Percentiles rank a stretch among this genome's conserved stretches.
phyloP scores from a whole-genome alignment of 23 tunicate genomes.

The Trididemnum clinides region DNA sequence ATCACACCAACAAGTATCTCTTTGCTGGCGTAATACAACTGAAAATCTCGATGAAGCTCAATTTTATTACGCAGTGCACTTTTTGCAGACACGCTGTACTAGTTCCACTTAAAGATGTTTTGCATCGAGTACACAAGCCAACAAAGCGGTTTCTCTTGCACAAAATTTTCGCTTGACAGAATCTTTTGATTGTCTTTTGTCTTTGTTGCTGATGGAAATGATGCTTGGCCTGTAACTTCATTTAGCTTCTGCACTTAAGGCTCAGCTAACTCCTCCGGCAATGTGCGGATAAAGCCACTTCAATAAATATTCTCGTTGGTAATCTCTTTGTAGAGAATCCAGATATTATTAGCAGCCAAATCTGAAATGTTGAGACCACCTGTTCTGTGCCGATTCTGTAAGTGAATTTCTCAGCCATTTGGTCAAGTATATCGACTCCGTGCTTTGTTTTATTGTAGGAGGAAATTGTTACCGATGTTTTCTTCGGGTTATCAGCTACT shows the following conservation, averaged over 20 bases:
- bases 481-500: too few relatives aligned
- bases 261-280: slow-evolving; percentile 7
- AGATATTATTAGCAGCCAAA: slow-evolving; percentile 13
- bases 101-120: slow-evolving; percentile 12
- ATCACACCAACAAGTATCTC: too few relatives aligned
- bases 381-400: background rate
- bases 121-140: slow-evolving; percentile 4
- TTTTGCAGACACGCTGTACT: slow-evolving; percentile 17
- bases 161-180: background rate
- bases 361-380: slow-evolving; percentile 4
- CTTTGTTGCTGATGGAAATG: too few relatives aligned
- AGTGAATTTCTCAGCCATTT: slow-evolving; percentile 5
- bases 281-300: background rate
- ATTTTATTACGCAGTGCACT: background rate
- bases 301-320: slow-evolving; percentile 16
- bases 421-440: background rate
- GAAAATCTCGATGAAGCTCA: too few relatives aligned
- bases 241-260: slow-evolving; percentile 7
- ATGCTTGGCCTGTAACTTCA: background rate
- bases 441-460: background rate
- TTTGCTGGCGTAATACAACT: too few relatives aligned
- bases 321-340: slow-evolving; percentile 26
- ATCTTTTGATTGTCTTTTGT: background rate
- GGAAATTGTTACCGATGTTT: background rate
- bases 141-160: slow-evolving; percentile 10